Evolutionary conservation across 1,140 invertebrate species (phyloP).

Genomic region (Lamellibrachia luymesi): DNA sequence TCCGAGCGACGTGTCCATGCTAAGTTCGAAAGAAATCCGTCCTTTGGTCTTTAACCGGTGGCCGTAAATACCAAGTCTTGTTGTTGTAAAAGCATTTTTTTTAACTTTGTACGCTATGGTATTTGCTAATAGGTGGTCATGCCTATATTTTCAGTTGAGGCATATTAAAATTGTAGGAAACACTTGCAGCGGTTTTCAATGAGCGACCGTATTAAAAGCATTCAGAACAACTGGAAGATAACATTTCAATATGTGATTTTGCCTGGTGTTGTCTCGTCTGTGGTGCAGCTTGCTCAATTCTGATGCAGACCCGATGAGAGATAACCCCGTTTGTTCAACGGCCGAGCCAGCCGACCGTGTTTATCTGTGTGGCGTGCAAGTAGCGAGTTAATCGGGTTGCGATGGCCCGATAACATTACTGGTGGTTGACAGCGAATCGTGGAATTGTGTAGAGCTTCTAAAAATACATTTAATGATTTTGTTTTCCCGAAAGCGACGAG

Average conservation of each 20-base stretch:
- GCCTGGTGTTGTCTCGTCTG: background rate
- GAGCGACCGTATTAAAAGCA: background rate
- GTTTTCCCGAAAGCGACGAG: background rate
- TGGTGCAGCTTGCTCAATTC: background rate
- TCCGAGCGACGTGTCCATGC: too few species aligned
- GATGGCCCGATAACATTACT: background rate
- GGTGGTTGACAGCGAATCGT: background rate
- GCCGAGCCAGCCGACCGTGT: background rate
- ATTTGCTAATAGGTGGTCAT: too few species aligned
- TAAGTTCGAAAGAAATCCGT: too few species aligned
- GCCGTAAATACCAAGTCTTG: too few species aligned
- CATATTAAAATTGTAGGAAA: background rate
- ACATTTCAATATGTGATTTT: background rate
- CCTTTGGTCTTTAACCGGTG: too few species aligned
- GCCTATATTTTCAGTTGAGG: background rate
- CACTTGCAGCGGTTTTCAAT: background rate
- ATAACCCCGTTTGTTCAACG: background rate
- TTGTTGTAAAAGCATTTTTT: too few species aligned
- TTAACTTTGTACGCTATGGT: too few species aligned
- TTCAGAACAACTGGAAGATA: too few species aligned
- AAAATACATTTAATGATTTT: slow-evolving; percentile 6
- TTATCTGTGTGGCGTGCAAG: background rate
- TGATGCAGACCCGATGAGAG: background rate
- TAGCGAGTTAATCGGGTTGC: background rate
- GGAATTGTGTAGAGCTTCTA: background rate